These are phyloP conservation scores for Recurvirostra avosetta DNA, from an alignment of 2,113 vertebrate genomes.

Conservation along the genomic window DNA sequence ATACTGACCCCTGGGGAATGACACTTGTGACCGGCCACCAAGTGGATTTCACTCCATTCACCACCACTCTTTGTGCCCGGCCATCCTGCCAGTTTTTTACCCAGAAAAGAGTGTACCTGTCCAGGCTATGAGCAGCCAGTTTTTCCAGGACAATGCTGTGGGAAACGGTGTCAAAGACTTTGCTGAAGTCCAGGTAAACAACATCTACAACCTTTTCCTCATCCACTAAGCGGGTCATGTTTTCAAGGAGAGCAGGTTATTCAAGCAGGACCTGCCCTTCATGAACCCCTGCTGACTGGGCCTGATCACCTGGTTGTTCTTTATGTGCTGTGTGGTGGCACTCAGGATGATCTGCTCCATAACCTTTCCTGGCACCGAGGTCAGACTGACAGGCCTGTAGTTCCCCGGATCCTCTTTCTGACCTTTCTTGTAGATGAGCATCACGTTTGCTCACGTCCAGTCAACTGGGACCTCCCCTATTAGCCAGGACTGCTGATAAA, in stretches of 20 bases:
- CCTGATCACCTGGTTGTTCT: neutral
- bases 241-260: neutral
- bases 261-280: neutral
- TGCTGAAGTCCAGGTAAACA: neutral
- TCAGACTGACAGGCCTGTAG: neutral
- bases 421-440: neutral
- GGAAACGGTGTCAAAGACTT: neutral
- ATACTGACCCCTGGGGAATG: too few relatives aligned
- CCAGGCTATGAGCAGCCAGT: too few relatives aligned
- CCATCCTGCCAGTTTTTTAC: too few relatives aligned
- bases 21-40: too few relatives aligned
- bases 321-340: neutral
- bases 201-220: neutral
- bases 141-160: too few relatives aligned
- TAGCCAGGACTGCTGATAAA: neutral
- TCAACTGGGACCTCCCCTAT: neutral
- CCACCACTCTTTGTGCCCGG: too few relatives aligned
- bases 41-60: too few relatives aligned
- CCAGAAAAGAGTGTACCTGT: too few relatives aligned
- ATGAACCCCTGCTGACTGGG: neutral
- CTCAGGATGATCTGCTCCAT: neutral
- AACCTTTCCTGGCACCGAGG: neutral
- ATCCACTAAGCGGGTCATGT: neutral
- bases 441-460: too few relatives aligned
- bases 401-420: neutral